phyloP scores from a whole-genome alignment of 2,113 vertebrate species.

The Onychostruthus taczanowskii region DNA sequence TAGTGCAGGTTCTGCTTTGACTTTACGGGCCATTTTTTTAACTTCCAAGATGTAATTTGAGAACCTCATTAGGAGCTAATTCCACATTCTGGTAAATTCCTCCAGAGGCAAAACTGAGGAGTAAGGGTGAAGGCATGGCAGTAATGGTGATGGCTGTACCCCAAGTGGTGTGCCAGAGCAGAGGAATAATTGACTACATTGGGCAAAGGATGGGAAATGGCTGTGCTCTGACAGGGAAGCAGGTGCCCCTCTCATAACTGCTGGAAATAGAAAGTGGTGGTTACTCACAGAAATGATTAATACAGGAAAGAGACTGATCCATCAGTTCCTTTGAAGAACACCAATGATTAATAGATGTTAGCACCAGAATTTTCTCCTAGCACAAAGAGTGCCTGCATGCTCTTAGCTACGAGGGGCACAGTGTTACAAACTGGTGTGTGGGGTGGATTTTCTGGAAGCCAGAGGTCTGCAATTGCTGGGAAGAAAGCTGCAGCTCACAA shows the following conservation, averaged over 20 bases:
- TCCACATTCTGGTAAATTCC: background rate
- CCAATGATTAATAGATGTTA: background rate
- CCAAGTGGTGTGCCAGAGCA: background rate
- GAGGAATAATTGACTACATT: background rate
- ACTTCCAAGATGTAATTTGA: background rate
- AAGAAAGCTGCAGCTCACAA: slow-evolving; percentile 28
- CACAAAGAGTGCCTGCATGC: background rate
- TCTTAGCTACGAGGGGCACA: background rate
- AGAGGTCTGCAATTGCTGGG: background rate
- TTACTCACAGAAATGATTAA: background rate
- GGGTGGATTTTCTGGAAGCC: background rate
- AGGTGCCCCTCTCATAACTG: background rate
- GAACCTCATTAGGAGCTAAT: background rate
- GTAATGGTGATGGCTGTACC: rapidly evolving
- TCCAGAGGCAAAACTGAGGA: background rate
- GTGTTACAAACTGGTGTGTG: background rate
- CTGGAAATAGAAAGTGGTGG: background rate
- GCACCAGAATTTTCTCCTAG: background rate
- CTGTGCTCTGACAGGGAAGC: background rate
- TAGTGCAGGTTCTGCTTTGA: background rate
- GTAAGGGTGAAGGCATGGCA: background rate
- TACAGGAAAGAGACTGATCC: background rate
- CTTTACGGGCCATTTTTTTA: background rate
- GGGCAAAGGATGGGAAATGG: background rate
- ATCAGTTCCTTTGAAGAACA: background rate